Evolutionary conservation across 2,888 invertebrate genomes (phyloP), one percentile per base, ranked within the genome.

Genomic region (Isoperla grammatica): DNA sequence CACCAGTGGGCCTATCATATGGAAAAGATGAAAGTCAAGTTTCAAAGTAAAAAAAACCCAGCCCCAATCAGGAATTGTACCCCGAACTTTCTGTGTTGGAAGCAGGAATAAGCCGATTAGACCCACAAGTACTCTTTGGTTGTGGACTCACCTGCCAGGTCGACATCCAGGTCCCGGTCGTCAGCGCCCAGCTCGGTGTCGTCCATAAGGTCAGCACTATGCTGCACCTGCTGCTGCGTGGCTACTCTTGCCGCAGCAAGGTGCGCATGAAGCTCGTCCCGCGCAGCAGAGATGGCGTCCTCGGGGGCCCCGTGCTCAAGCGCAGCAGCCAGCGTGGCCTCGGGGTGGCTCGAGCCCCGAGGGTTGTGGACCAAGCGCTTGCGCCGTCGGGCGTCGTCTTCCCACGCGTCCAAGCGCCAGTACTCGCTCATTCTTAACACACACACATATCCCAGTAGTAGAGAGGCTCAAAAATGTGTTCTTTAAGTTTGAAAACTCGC

Each of bases 401-500:
- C 99, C 99, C 99, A 99, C 43, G 93, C 90, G 76, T 99, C 99
- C 67, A 99, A 78, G 76, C 95, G 96, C 96, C 97, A 97, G 77
- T 85, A 90, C 70, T 85, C 84, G 61, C 74, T 74, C 67, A 76
- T 72, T 62, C 81, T 80, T 48, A 2, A 53, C n/a, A n/a, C n/a
- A n/a, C n/a, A 63, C 22, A 53, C 20, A 63, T 17, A 50, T 63
- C 8, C 15, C 8, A 13, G 8, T 45, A 11, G n/a, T 20, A 45
- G 12, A 43, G 43, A 43, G n/a, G 46, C 48, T 15, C 48, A 49
- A 12, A 20, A 46, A 20, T 50, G 57, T 61, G 19, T n/a, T n/a
- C n/a, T n/a, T n/a, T n/a, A n/a, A n/a, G n/a, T n/a, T n/a, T n/a
- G n/a, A n/a, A n/a, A n/a, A n/a, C n/a, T n/a, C n/a, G n/a, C n/a